Conservation (phyloP, 2,888 invertebrate genomes). For the Heliconius hortense region DNA sequence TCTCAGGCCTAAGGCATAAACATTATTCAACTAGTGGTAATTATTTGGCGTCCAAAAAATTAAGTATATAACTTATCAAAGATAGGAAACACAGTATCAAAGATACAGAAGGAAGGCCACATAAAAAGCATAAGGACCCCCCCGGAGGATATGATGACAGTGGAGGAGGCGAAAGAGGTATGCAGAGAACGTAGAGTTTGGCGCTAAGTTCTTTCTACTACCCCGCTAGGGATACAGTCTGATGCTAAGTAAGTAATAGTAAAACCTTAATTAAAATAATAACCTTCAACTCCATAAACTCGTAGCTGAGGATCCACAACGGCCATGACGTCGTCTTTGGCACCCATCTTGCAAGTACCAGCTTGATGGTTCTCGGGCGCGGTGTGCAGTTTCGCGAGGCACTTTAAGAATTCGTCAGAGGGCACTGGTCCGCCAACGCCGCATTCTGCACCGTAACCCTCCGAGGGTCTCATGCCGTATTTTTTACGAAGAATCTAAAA, state of each 20-base stretch:
- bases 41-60: no score
- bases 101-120: no score
- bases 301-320: conserved; percentile 87
- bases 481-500: conserved; percentile 76
- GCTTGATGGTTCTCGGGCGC: conserved; percentile 92
- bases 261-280: conserved; percentile 25
- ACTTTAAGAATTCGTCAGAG: conserved; percentile 88
- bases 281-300: conserved; percentile 84
- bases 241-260: background rate
- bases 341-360: conserved; percentile 92
- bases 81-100: no score
- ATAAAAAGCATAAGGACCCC: no score
- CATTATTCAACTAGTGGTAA: no score
- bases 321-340: conserved; percentile 85
- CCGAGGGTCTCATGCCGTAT: conserved; percentile 79
- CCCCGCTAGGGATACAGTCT: no score
- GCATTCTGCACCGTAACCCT: conserved; percentile 76
- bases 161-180: no score
- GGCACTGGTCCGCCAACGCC: conserved; percentile 69
- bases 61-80: no score
- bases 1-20: no score
- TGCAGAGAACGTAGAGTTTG: no score
- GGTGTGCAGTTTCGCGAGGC: conserved; percentile 86
- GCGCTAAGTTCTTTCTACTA: no score
- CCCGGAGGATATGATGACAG: no score